Evolutionary conservation across 2,888 invertebrate genomes (phyloP).

Genomic region (Pyrrhosoma nymphula): DNA sequence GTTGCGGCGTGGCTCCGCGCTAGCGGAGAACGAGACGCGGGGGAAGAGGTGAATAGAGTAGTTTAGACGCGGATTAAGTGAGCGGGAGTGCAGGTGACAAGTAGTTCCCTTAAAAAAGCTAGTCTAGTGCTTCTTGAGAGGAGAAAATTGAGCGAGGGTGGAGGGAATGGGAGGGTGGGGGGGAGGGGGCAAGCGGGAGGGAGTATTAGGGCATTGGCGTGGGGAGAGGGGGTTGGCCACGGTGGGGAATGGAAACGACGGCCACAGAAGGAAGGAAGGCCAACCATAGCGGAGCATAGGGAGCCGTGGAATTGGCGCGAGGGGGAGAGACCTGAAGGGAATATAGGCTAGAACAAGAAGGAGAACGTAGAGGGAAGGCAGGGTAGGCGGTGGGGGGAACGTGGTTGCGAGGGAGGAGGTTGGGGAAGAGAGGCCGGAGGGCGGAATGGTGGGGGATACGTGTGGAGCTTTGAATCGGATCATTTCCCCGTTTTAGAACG

Average conservation of each 20-base stretch:
- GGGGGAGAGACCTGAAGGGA: neutral
- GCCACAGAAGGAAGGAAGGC: neutral
- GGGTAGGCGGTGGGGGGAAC: neutral
- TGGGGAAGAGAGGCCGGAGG: neutral
- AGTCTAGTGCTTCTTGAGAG: neutral
- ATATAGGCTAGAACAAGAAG: neutral
- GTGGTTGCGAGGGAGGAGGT: neutral
- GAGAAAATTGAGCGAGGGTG: conserved; percentile 9
- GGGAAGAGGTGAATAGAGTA: neutral
- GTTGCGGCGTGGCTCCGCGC: neutral
- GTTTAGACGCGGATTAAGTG: neutral
- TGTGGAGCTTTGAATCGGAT: conserved; percentile 63
- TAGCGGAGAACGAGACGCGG: neutral
- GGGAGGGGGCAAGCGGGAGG: neutral
- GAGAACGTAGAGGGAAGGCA: neutral
- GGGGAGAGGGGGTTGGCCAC: neutral
- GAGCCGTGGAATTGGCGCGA: neutral
- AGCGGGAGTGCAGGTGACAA: conserved; percentile 3
- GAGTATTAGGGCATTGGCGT: neutral
- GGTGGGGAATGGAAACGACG: neutral
- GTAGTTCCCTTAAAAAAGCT: conserved; percentile 23
- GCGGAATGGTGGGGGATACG: neutral
- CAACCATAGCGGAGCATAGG: neutral
- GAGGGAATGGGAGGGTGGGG: neutral
- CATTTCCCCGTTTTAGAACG: conserved; percentile 67